Base-by-base conservation (phyloP, 2,888 invertebrate species). In the Phania funesta region DNA sequence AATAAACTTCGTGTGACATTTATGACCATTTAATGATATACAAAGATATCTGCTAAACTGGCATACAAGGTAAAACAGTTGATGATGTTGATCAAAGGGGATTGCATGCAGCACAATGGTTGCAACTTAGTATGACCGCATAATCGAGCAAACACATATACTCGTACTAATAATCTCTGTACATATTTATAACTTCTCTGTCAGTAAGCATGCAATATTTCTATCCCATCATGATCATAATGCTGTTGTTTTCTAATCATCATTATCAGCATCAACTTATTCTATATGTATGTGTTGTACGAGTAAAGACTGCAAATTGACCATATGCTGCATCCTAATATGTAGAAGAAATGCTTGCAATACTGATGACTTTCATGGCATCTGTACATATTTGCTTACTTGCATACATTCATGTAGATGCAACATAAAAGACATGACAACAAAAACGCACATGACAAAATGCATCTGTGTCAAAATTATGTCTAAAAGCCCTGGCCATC, bases 11-110 rank as follows among this genome's bases (percentile, higher is more conserved):
- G 70, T 70, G 75, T 78, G 81, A 82, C 77, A 77, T 82, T 77
- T 78, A 82, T 78, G 82, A 82, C 74, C 77, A 70, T 82, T 82
- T 78, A 82, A 82, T 82, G 68, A 70, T 74, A 77, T 77, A 77
- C 73, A 74, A 77, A 82, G 77, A 68, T 74, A 74, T 78, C 74
- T 62, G 54, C 56, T 38, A 35, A 73, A 60, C 67, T 65, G 81
- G 68, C 81, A 46, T 68, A 73, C 71, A 60, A 52, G 65, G 64
- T 58, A 70, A 71, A 52, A 52, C 64, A 44, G 70, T 60, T 58
- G 70, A 70, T 70, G 64, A 58, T 65, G 71, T 26, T 60, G 56
- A 67, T 67, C n/a, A n/a, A 58, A 52, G 54, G 75, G 71, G 60
- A 24, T 58, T 67, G 38, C 26, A 50, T 35, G 38, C 48, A 58